Conservation (phyloP, 2,888 invertebrate genomes). For the Elaeidobius kamerunicus region DNA sequence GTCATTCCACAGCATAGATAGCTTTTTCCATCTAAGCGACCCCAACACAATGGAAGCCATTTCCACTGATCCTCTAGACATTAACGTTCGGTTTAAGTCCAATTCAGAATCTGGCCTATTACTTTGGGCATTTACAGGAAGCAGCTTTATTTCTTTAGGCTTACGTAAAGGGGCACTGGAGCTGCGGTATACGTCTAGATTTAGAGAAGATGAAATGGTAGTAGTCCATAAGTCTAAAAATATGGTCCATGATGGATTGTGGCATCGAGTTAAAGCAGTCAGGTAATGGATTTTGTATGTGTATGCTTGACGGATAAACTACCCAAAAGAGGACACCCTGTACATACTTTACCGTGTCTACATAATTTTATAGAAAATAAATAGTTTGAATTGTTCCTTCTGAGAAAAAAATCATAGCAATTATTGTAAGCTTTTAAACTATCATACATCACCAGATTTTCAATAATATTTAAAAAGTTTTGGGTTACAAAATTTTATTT, state of each 20-base stretch:
- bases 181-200: slow-evolving; percentile 80
- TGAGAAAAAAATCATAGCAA: too few relatives aligned
- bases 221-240: slow-evolving; percentile 83
- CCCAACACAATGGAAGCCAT: slow-evolving; percentile 82
- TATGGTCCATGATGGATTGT: slow-evolving; percentile 84
- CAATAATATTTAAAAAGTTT: too few relatives aligned
- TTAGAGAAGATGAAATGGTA: slow-evolving; percentile 78
- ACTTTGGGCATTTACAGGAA: slow-evolving; percentile 72
- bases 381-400: too few relatives aligned
- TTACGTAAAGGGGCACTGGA: slow-evolving; percentile 74
- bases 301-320: too few relatives aligned
- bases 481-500: too few relatives aligned
- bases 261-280: slow-evolving; percentile 74
- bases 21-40: slow-evolving; percentile 85
- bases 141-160: slow-evolving; percentile 83
- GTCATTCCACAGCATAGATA: slow-evolving; percentile 78
- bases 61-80: slow-evolving; percentile 79
- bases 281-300: slow-evolving; percentile 59
- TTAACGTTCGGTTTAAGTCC: slow-evolving; percentile 83
- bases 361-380: too few relatives aligned
- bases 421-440: too few relatives aligned
- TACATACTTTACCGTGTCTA: too few relatives aligned
- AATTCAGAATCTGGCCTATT: slow-evolving; percentile 69
- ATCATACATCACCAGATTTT: too few relatives aligned
- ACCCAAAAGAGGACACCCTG: too few relatives aligned